Evolutionary conservation across 2,888 invertebrate species (phyloP), one percentile per base, ranked within the genome.

Genomic region (Tetrapedia diversipes): DNA sequence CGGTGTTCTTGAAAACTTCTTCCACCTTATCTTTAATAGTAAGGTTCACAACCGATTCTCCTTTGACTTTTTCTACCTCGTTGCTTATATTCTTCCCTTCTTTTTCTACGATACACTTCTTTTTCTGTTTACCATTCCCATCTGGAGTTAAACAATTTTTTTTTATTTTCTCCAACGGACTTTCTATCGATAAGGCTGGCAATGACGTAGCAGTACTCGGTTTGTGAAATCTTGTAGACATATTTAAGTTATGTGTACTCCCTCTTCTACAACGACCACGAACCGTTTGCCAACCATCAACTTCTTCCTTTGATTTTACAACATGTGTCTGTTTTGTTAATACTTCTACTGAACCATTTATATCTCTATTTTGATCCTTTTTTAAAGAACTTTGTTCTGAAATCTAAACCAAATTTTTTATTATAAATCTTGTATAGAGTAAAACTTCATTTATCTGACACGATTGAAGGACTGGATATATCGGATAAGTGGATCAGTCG

Each of bases 221-320:
- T 89, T 96, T 96, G 87, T 96, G 94, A 87, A 96, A 97, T 75
- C 97, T 94, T 78, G 95, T 95, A 0, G 95, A 93, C 84, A 93
- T 92, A 79, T 93, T 93, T 0, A 93, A 91, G 84, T 92, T 92
- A 71, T 95, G 94, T 19, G 94, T 94, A 88, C 95, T 95, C 0
- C 94, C 94, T 59, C 95, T 93, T 32, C 96, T 93, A 1, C 93
- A 94, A 45, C 95, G 94, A 56, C 96, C 95, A 86, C 97, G 95
- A 0, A 98, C 98, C 0, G 97, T 98, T 79, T 97, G 94, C 98
- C 98, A 98, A 0, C 98, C 98, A 83, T 96, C 96, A 19, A 77
- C 80, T 59, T 90, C 87, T 69, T 89, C 87, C 88, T 81, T 86
- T 82, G 90, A 70, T 88, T 84, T 92, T 87, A 45, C 90, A 89